Evolutionary conservation across 2,888 invertebrate genomes (phyloP), one percentile per base, ranked within the genome.

Genomic region (Melitaea athalia): DNA sequence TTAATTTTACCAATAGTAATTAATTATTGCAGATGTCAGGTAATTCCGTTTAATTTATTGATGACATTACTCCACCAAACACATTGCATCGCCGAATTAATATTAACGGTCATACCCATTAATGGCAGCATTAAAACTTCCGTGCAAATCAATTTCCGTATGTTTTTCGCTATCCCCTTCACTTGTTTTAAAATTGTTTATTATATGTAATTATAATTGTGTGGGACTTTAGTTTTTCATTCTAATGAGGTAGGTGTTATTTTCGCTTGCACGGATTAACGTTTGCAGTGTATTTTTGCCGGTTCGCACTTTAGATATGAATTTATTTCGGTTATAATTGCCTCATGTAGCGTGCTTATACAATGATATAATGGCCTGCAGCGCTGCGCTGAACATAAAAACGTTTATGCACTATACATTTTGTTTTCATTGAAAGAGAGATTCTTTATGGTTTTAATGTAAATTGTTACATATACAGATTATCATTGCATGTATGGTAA

Each of bases 111-210:
- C 74, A 78, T 79, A 79, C 78, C 77, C 79, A 79, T 81, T 83
- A 79, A 83, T 84, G 81, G 79, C 77, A 74, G 78, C 76, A 80
- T 83, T 83, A 77, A 77, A 77, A 74, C 72, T 75, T 73, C 73
- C 69, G 31, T 69, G 67, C 60, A 73, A 74, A 75, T 76, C 75
- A 73, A 73, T 75, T 70, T 72, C 63, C 67, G 67, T 72, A 61
- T 49, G 64, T 50, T 64, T 68, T 68, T 57, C 63, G 59, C 45
- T 33, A 55, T 55, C 8, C n/a, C 55, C 38, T 55, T 55, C 33
- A n/a, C 31, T 14, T 5, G 38, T 8, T 38, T 53, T 33, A 50
- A 63, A 47, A 52, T 55, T 55, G 55, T 38, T 55, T 31, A 55
- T 55, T 24, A 55, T n/a, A 33, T 55, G 33, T 3, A 8, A 53